Percentiles rank a stretch among this genome's conserved stretches.
Evolutionary conservation across 2,113 vertebrate species (phyloP).

Genomic region (Verasper variegatus): DNA sequence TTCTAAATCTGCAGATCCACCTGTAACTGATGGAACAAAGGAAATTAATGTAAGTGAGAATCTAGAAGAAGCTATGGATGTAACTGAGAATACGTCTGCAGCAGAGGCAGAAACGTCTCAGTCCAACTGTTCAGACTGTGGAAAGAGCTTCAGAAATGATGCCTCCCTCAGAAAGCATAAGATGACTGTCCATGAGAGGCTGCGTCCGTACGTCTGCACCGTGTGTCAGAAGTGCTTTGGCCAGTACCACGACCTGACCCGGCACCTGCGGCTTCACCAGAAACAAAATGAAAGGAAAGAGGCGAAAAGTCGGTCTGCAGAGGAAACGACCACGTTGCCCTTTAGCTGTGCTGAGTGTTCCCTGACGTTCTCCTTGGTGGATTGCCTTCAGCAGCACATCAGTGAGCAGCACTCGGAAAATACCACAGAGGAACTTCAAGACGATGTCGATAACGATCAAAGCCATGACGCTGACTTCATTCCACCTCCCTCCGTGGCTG

Average conservation of each 20-base stretch:
- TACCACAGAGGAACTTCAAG: not conserved
- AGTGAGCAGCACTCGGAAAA: conserved; percentile 39
- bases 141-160: conserved; percentile 50
- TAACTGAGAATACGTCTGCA: not conserved
- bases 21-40: not conserved
- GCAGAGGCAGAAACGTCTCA: conserved; percentile 30
- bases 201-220: conserved; percentile 70
- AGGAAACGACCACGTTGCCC: not conserved
- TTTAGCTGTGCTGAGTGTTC: conserved; percentile 61
- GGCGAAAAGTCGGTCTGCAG: not conserved
- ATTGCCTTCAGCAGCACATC: conserved; percentile 60
- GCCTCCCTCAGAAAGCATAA: conserved; percentile 49
- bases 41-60: not conserved
- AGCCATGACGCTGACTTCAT: conserved; percentile 25
- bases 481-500: not conserved
- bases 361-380: conserved; percentile 41
- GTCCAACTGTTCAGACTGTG: conserved; percentile 49
- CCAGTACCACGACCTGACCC: conserved; percentile 66
- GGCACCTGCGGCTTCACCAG: conserved; percentile 64
- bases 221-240: conserved; percentile 71
- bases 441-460: not conserved
- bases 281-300: not conserved
- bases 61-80: conserved; percentile 3
- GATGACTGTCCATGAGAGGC: conserved; percentile 39
- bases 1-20: not conserved